These are phyloP conservation scores for Drosophila recens DNA, from an alignment of 2,888 invertebrate genomes.

Conservation along the genomic window DNA sequence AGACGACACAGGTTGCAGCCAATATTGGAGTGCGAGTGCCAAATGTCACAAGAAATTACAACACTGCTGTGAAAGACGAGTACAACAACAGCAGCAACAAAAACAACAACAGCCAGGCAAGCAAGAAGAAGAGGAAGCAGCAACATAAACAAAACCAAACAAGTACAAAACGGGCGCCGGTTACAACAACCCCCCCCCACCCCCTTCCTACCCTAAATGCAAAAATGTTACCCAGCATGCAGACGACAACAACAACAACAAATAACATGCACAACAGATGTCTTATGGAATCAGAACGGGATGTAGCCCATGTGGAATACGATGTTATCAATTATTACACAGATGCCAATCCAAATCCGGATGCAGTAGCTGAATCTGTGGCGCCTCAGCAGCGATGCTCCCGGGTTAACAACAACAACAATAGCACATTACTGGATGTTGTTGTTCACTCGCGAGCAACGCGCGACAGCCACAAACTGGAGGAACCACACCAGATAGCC, in stretches of 20 bases:
- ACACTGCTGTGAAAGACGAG: conserved; percentile 56
- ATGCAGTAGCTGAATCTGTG: conserved; percentile 12
- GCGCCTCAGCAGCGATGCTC: conserved; percentile 37
- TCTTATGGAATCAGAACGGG: conserved; percentile 50
- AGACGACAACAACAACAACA: conserved; percentile 36
- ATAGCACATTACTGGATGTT: conserved; percentile 47
- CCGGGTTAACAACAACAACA: conserved; percentile 49
- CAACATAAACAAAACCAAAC: conserved; percentile 66
- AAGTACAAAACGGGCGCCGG: conserved; percentile 56
- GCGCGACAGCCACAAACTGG: conserved; percentile 16
- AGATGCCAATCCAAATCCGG: conserved; percentile 36
- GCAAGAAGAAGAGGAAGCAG: conserved; percentile 64
- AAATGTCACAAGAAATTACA: conserved; percentile 76
- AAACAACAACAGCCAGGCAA: conserved; percentile 38
- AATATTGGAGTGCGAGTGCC: conserved; percentile 68
- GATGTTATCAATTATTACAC: conserved; percentile 69
- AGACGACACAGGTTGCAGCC: conserved; percentile 46
- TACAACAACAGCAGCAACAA: conserved; percentile 43
- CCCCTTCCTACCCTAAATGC: conserved; percentile 33
- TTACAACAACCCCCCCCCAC: conserved; percentile 13
- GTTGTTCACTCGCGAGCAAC: conserved; percentile 52
- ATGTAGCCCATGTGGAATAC: conserved; percentile 65
- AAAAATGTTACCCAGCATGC: conserved; percentile 65
- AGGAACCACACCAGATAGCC: conserved; percentile 11
- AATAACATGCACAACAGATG: conserved; percentile 41